A percentile compares a stretch with the other conserved stretches of the same genome.
These are phyloP conservation scores for Diadromus collaris DNA, from an alignment of 2,888 invertebrate species.

Conservation along the genomic window DNA sequence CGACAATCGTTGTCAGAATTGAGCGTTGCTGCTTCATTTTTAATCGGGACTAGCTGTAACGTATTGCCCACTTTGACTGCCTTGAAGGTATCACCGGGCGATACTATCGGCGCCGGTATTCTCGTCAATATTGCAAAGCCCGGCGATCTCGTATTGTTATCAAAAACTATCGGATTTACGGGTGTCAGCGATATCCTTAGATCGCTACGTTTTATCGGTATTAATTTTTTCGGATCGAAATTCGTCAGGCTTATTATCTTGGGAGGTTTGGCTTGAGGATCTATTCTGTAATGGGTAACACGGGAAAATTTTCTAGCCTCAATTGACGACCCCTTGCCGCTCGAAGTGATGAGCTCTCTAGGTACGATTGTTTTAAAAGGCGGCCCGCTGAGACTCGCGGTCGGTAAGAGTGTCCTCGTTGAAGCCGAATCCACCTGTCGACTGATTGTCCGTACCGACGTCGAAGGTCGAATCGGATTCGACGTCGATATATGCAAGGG, in stretches of 20 bases:
- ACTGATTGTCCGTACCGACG: constrained; percentile 2
- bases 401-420: constrained; percentile 12
- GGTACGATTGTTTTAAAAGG: constrained; percentile 50
- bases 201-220: constrained; percentile 68
- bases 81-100: constrained; percentile 72
- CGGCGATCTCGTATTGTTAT: constrained; percentile 53
- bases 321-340: constrained; percentile 13
- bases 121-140: constrained; percentile 67
- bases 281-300: constrained; percentile 62
- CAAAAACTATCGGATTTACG: constrained; percentile 56
- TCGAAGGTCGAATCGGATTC: constrained; percentile 28
- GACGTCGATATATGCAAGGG: constrained; percentile 35
- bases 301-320: constrained; percentile 50
- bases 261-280: constrained; percentile 59
- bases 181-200: constrained; percentile 65
- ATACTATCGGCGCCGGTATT: constrained; percentile 66
- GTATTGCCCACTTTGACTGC: constrained; percentile 74
- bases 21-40: constrained; percentile 53
- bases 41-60: constrained; percentile 70
- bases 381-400: constrained; percentile 35
- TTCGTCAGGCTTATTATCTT: constrained; percentile 68
- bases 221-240: constrained; percentile 69
- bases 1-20: constrained; percentile 26
- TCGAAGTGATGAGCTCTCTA: constrained; percentile 48
- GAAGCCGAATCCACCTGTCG: background rate